Evolutionary conservation across 2,113 vertebrate genomes (phyloP).

Genomic region (Penelope pileata): DNA sequence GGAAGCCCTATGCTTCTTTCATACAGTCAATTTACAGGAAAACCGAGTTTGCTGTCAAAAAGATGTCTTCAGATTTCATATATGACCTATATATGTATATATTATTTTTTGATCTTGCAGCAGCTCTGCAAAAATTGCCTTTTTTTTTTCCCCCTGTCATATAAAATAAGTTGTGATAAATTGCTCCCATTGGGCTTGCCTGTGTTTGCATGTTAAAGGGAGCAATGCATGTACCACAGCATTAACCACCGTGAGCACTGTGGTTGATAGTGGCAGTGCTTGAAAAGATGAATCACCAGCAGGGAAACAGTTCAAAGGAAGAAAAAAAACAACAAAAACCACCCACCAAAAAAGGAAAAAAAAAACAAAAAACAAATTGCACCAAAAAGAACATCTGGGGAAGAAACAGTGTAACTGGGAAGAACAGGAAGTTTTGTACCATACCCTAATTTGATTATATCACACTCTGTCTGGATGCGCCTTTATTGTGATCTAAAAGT

Average conservation of each 20-base stretch:
- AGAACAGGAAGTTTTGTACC: background rate
- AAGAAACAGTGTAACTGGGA: background rate
- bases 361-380: background rate
- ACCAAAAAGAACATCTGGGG: background rate
- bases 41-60: background rate
- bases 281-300: background rate
- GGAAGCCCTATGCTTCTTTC: background rate
- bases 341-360: background rate
- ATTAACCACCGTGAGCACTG: background rate
- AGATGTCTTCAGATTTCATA: background rate
- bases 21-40: background rate
- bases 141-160: background rate
- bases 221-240: background rate
- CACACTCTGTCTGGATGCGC: background rate
- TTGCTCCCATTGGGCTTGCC: background rate
- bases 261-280: background rate
- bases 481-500: background rate
- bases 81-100: background rate
- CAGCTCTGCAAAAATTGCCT: background rate
- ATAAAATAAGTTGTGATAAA: background rate
- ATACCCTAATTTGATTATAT: background rate
- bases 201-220: background rate
- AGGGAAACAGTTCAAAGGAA: background rate
- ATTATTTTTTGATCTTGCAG: background rate
- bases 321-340: background rate